phyloP scores from a whole-genome alignment of 2,797 vertebrate species.

The Adrianichthys oophorus region DNA sequence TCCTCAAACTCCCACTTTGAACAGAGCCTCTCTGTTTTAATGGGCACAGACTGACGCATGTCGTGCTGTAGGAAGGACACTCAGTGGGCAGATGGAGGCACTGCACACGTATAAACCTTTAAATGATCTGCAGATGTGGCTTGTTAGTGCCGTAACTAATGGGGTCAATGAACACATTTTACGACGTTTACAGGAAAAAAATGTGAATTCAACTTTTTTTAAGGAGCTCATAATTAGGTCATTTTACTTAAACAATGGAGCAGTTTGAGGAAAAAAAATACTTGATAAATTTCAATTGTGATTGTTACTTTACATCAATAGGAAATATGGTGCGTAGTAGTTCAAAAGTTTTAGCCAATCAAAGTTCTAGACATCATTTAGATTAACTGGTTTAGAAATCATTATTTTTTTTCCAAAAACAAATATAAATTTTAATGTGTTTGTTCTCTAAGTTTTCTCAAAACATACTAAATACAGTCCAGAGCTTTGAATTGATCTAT shows the following conservation, averaged over 20 bases:
- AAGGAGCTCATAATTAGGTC: not conserved
- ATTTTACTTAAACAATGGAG: no score
- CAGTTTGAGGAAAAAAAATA: not conserved
- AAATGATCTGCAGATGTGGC: conserved; percentile 27
- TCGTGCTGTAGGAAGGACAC: conserved; percentile 49
- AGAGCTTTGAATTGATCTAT: no score
- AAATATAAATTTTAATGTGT: no score
- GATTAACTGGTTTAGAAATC: no score
- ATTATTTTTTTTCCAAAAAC: no score
- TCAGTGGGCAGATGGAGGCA: conserved; percentile 47
- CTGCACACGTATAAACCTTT: conserved; percentile 34
- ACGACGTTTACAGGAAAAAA: not conserved
- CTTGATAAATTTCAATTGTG: not conserved
- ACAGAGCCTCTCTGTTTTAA: conserved; percentile 69
- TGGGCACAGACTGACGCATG: conserved; percentile 23
- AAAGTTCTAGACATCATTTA: no score
- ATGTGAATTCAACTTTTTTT: not conserved
- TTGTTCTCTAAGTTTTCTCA: no score
- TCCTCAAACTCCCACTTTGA: conserved; percentile 41
- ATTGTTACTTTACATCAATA: not conserved
- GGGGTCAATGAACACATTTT: not conserved
- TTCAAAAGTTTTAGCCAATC: no score
- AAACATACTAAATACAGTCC: no score
- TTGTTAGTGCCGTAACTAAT: not conserved
- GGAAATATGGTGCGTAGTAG: no score